Conservation (phyloP, 2,888 invertebrate genomes). For the Daptonema setosum region DNA sequence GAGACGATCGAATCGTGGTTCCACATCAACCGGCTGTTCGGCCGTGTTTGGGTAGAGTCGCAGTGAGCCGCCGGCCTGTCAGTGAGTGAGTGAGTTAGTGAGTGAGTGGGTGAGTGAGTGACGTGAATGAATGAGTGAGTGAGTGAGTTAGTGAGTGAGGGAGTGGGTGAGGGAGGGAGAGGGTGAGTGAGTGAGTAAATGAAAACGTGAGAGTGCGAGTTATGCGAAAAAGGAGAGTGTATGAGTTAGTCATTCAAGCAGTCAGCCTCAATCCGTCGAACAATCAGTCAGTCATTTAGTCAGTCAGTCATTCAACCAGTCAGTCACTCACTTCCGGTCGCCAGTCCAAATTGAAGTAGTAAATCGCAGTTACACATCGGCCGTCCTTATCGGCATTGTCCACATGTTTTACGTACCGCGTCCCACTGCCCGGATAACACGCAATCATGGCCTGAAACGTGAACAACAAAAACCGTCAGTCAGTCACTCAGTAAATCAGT, state of each 20-base stretch:
- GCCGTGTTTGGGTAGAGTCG: slow-evolving; percentile 74
- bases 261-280: too few relatives aligned
- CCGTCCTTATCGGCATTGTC: slow-evolving; percentile 94
- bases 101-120: too few relatives aligned
- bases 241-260: slow-evolving; percentile 2
- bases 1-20: slow-evolving; percentile 72
- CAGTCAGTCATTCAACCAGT: too few relatives aligned
- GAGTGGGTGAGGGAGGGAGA: too few relatives aligned
- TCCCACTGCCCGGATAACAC: slow-evolving; percentile 80
- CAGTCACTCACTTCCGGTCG: slow-evolving; percentile 43
- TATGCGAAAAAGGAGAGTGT: slow-evolving; percentile 6
- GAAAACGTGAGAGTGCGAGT: too few relatives aligned
- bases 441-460: slow-evolving; percentile 82
- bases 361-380: slow-evolving; percentile 84
- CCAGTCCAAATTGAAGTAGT: slow-evolving; percentile 89
- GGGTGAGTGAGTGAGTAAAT: too few relatives aligned
- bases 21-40: slow-evolving; percentile 59
- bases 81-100: too few relatives aligned
- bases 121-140: too few relatives aligned
- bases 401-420: slow-evolving; percentile 85
- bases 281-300: too few relatives aligned
- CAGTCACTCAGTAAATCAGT: too few relatives aligned
- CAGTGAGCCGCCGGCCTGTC: slow-evolving; percentile 51
- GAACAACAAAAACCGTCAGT: neutral
- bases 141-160: too few relatives aligned